Evolutionary conservation across 2,113 vertebrate species (phyloP).

Genomic region (Pycnonotus jocosus): DNA sequence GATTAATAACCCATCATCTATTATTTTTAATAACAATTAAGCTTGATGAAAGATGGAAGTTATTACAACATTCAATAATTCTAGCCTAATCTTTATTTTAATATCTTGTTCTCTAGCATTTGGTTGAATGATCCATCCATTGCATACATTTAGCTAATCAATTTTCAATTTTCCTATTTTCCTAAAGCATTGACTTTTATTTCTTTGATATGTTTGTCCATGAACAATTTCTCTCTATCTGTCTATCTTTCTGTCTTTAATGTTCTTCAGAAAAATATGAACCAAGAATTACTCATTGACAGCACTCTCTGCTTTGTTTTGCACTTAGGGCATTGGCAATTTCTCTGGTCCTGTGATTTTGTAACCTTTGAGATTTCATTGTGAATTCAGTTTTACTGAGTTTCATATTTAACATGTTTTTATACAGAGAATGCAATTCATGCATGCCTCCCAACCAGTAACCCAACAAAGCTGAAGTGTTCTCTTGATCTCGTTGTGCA

Average conservation of each 20-base stretch:
- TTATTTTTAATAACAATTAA: background rate
- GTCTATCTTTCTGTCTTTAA: background rate
- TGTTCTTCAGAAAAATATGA: background rate
- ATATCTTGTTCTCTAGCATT: background rate
- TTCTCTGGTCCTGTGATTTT: background rate
- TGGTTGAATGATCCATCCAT: background rate
- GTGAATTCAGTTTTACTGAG: background rate
- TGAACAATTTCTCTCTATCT: background rate
- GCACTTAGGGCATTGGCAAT: background rate
- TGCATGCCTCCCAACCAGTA: background rate
- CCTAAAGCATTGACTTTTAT: background rate
- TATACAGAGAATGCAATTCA: background rate
- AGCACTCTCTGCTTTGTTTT: background rate
- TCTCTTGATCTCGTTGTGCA: constrained; percentile 31
- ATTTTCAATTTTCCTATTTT: background rate
- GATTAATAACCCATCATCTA: background rate
- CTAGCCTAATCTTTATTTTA: background rate
- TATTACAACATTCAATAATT: background rate
- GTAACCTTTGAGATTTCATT: background rate
- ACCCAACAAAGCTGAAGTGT: constrained; percentile 33
- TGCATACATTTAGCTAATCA: background rate
- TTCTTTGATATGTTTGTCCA: background rate
- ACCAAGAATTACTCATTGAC: background rate
- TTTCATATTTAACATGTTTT: background rate
- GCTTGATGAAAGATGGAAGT: background rate